These are phyloP conservation scores for Argyra leucocephala DNA, from an alignment of 2,888 invertebrate genomes.

Conservation along the genomic window DNA sequence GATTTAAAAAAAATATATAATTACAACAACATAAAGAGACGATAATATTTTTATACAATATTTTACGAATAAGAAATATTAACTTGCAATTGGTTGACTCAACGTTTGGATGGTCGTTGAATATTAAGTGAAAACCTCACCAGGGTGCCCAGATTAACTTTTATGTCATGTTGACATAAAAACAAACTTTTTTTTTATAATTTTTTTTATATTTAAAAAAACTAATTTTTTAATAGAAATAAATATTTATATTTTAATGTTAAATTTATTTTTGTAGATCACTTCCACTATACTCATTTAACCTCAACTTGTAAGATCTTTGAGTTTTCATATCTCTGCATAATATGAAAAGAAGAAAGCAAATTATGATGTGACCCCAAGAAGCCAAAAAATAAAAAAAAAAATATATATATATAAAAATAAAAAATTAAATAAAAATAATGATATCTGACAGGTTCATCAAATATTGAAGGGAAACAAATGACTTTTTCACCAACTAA, in stretches of 20 bases:
- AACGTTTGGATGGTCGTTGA: no score
- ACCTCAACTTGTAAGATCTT: neutral
- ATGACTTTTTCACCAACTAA: neutral
- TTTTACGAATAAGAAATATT: no score
- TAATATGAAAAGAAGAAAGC: neutral
- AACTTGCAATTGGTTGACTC: no score
- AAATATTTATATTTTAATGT: no score
- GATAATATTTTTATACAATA: no score
- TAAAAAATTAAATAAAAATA: no score
- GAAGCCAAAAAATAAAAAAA: no score
- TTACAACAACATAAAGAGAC: no score
- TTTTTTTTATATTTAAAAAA: neutral
- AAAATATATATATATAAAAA: no score
- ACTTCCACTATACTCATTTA: neutral
- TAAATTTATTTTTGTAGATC: neutral
- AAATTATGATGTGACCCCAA: neutral
- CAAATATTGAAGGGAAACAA: neutral
- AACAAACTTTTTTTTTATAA: neutral
- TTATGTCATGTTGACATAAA: conserved; percentile 6
- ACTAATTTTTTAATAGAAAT: no score
- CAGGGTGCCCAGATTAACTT: neutral
- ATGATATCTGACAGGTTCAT: neutral
- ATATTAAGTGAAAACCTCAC: neutral
- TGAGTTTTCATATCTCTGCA: neutral
- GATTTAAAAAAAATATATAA: no score